Evolutionary conservation across 1,140 invertebrate species (phyloP).

Genomic region (Bombus confusus): DNA sequence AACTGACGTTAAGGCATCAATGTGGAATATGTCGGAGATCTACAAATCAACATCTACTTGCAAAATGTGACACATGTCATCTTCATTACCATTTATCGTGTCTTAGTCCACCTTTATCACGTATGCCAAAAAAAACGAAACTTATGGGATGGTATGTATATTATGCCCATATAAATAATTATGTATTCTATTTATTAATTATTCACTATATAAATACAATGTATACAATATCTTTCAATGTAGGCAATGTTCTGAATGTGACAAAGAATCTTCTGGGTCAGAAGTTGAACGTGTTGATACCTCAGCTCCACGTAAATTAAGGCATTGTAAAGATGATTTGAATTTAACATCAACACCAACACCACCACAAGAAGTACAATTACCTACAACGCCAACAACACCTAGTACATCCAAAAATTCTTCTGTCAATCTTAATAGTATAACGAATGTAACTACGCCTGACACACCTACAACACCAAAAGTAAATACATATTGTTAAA

Average conservation of each 20-base stretch:
- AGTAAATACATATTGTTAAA: conserved; percentile 55
- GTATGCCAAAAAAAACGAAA: conserved; percentile 97
- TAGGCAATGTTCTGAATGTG: conserved; percentile 94
- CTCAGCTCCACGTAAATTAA: conserved; percentile 89
- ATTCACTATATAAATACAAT: neutral
- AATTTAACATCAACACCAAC: conserved; percentile 68
- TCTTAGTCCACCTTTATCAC: conserved; percentile 93
- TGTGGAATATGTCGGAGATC: conserved; percentile 93
- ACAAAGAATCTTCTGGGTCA: conserved; percentile 90
- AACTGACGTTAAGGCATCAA: conserved; percentile 81
- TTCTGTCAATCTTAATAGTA: conserved; percentile 46
- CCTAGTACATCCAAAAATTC: conserved; percentile 70
- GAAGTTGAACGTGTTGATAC: conserved; percentile 88
- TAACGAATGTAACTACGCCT: conserved; percentile 61
- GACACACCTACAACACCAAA: conserved; percentile 76
- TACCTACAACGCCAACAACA: conserved; percentile 75
- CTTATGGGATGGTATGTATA: conserved; percentile 92
- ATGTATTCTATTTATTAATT: conserved; percentile 17
- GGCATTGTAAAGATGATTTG: conserved; percentile 87
- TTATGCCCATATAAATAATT: conserved; percentile 21
- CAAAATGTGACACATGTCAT: conserved; percentile 97
- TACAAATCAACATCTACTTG: conserved; percentile 93
- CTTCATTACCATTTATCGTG: conserved; percentile 97
- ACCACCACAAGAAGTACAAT: conserved; percentile 69
- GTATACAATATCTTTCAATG: neutral